A percentile compares a stretch with the other conserved stretches of the same genome.
Conservation (phyloP, 1,140 invertebrate species). For the Drosophila ananassae region DNA sequence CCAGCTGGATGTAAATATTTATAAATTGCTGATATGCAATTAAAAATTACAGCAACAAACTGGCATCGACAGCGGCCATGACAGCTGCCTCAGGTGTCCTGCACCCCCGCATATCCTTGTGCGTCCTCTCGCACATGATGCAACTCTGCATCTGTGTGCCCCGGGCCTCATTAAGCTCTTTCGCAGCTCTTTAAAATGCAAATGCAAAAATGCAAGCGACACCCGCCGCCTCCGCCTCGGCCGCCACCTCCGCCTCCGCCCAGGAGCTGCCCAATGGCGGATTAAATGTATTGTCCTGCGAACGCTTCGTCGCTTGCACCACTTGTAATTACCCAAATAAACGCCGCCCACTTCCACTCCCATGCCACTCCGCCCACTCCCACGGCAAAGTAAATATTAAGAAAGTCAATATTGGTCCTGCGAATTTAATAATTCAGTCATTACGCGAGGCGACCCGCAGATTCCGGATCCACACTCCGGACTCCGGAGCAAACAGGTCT, state of each 20-base stretch:
- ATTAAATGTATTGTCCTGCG: conserved; percentile 13
- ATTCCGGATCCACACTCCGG: too few relatives aligned
- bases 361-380: too few relatives aligned
- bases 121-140: neutral
- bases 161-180: conserved; percentile 5
- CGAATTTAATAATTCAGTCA: neutral
- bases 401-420: neutral
- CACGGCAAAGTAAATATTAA: neutral
- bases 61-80: conserved; percentile 20
- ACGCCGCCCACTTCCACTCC: neutral
- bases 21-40: conserved; percentile 68
- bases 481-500: too few relatives aligned
- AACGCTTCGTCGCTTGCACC: neutral
- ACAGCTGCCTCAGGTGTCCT: conserved; percentile 52
- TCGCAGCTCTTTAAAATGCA: conserved; percentile 44
- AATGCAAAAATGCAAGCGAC: neutral
- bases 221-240: too few relatives aligned
- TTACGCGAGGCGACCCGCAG: neutral
- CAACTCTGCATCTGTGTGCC: conserved; percentile 5
- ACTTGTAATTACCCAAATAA: conserved; percentile 1
- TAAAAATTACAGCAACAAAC: conserved; percentile 66
- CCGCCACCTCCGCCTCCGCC: too few relatives aligned
- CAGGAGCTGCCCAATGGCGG: conserved; percentile 8
- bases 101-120: neutral
- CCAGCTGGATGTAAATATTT: conserved; percentile 59